These are phyloP conservation scores for Platycheirus rosarum DNA, from an alignment of 2,888 invertebrate genomes.

Conservation along the genomic window DNA sequence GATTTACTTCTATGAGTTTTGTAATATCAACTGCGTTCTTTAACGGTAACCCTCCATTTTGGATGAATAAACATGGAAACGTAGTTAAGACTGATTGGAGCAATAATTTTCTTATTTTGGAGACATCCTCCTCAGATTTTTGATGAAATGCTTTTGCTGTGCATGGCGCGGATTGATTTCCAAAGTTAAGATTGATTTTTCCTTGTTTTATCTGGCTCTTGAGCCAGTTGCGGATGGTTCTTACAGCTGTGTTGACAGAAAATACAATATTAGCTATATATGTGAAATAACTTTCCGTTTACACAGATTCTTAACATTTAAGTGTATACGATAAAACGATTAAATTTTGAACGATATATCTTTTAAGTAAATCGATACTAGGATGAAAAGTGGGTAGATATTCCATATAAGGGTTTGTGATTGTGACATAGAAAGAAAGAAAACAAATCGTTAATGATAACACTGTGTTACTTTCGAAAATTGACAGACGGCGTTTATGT, in stretches of 20 bases:
- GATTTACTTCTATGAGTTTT: conserved; percentile 9
- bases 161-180: conserved; percentile 62
- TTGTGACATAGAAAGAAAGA: no score
- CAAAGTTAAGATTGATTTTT: conserved; percentile 62
- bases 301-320: no score
- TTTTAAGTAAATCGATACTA: no score
- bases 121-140: not conserved
- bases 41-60: not conserved
- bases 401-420: no score
- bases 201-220: conserved; percentile 55
- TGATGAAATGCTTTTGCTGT: no score
- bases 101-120: conserved; percentile 48
- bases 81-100: conserved; percentile 48
- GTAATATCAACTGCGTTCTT: not conserved
- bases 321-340: no score
- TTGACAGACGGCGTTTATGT: no score
- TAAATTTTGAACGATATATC: no score
- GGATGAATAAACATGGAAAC: conserved; percentile 7
- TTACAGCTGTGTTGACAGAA: conserved; percentile 30
- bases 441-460: no score
- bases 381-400: no score
- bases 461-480: no score
- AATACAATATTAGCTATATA: conserved; percentile 30
- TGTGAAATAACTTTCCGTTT: no score
- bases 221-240: conserved; percentile 13